Evolutionary conservation across 2,888 invertebrate species (phyloP), one percentile per base, ranked within the genome.

Genomic region (Leptinotarsa haldemani): DNA sequence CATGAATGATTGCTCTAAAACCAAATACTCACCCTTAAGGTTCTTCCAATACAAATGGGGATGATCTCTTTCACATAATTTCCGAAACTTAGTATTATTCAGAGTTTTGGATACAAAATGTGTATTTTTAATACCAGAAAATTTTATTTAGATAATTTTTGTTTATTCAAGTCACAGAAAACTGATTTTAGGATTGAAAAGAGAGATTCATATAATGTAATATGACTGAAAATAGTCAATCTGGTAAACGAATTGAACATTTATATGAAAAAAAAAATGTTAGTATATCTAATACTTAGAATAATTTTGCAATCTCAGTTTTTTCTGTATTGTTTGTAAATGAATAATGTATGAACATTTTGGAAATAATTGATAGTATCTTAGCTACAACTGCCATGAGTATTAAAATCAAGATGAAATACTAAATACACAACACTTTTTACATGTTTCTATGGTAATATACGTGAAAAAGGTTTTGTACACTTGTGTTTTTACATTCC

Each of bases 401-500:
- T 61, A 61, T 61, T 61, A 18, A 40, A 30, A 25, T 15, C 40
- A 61, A 61, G 40, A 61, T 30, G n/a, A 40, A 61, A 30, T 16
- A 61, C 25, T 25, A 7, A 61, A 61, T 61, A 30, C 61, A 40
- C 30, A 25, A 61, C 25, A 61, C 61, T 40, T 61, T 61, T 61
- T 40, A 61, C 61, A 61, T 30, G 30, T 61, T 61, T 22, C 52
- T 66, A 30, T n/a, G 20, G 20, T 47, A 40, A 65, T 48, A 25
- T 7, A 66, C 16, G 22, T 50, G n/a, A 66, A 48, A 25, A 66
- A 13, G 66, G 16, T 68, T 47, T 56, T 79, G 73, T 79, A 79
- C 69, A 75, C 75, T 76, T 79, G 48, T 75, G 73, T 81, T 82
- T 79, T 79, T 78, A 81, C 80, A 83, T 82, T 82, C 80, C 81